These are phyloP conservation scores for Melanostoma mellinum DNA, from an alignment of 2,888 invertebrate genomes.

Conservation along the genomic window DNA sequence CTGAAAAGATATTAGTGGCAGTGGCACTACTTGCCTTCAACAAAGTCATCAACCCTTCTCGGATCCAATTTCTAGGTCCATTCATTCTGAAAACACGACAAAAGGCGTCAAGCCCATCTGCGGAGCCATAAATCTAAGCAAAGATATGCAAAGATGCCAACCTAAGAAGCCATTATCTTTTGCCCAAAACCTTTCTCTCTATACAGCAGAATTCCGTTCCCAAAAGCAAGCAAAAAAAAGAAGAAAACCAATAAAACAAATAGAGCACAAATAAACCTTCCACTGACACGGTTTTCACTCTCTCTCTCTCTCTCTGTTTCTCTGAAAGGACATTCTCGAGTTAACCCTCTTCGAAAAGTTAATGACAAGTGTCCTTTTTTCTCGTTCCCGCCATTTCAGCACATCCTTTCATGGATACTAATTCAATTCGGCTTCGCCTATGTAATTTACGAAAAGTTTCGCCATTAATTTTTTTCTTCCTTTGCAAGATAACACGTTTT, in stretches of 20 bases:
- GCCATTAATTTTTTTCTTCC: conserved; percentile 62
- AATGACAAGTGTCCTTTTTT: conserved; percentile 62
- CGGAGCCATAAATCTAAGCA: conserved; percentile 50
- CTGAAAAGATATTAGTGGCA: too few relatives aligned
- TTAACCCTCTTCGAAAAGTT: conserved; percentile 59
- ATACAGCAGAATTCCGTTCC: not conserved
- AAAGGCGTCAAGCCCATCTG: conserved; percentile 46
- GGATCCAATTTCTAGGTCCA: not conserved
- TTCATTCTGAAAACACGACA: not conserved
- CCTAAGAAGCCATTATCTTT: conserved; percentile 44
- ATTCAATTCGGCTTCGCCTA: conserved; percentile 68
- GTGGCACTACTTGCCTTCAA: too few relatives aligned
- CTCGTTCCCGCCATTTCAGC: not conserved
- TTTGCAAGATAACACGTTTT: conserved; percentile 52
- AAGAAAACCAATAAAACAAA: conserved; percentile 64
- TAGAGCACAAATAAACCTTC: conserved; percentile 58
- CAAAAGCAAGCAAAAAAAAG: not conserved
- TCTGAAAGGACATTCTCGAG: conserved; percentile 18
- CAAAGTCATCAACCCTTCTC: too few relatives aligned
- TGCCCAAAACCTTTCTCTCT: conserved; percentile 2
- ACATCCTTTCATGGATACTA: conserved; percentile 53
- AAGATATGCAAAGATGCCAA: conserved; percentile 61
- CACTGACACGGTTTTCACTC: conserved; percentile 33
- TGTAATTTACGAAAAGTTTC: conserved; percentile 67
- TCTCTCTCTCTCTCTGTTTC: conserved; percentile 5